A percentile compares a stretch with the other conserved stretches of the same genome.
Conservation (phyloP, 37 sponge, comb jelly and placozoan species). For the Theonella swinhoei region DNA sequence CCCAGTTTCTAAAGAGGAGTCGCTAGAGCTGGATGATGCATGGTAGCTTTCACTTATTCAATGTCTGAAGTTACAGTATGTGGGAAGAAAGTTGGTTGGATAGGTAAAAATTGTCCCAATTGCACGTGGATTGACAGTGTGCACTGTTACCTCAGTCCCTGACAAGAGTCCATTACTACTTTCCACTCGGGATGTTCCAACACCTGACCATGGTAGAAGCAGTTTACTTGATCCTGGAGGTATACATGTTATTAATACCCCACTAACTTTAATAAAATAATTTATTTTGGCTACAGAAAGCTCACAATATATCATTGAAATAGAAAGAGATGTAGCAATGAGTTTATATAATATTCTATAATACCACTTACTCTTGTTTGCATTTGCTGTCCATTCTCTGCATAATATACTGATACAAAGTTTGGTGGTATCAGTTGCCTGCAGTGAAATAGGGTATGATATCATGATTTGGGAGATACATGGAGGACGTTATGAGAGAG, state of each 20-base stretch:
- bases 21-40: too few relatives aligned
- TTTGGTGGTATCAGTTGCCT: not conserved
- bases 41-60: too few relatives aligned
- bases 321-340: not conserved
- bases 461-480: too few relatives aligned
- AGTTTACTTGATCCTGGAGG: constrained; percentile 55
- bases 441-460: not conserved
- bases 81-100: too few relatives aligned
- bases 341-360: not conserved
- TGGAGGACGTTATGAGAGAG: too few relatives aligned
- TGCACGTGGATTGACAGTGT: not conserved
- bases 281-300: not conserved
- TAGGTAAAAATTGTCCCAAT: too few relatives aligned
- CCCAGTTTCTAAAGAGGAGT: too few relatives aligned
- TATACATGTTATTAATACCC: not conserved
- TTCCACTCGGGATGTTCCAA: constrained; percentile 55
- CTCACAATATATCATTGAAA: not conserved
- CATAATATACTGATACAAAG: constrained; percentile 25
- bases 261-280: too few relatives aligned
- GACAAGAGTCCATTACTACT: constrained; percentile 55
- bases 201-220: constrained; percentile 75
- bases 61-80: not conserved
- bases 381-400: constrained; percentile 30
- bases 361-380: constrained; percentile 10
- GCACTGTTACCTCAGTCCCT: constrained; percentile 52